Base-by-base conservation (phyloP, 2,888 invertebrate genomes). In the Holacanthella duospinosa region DNA sequence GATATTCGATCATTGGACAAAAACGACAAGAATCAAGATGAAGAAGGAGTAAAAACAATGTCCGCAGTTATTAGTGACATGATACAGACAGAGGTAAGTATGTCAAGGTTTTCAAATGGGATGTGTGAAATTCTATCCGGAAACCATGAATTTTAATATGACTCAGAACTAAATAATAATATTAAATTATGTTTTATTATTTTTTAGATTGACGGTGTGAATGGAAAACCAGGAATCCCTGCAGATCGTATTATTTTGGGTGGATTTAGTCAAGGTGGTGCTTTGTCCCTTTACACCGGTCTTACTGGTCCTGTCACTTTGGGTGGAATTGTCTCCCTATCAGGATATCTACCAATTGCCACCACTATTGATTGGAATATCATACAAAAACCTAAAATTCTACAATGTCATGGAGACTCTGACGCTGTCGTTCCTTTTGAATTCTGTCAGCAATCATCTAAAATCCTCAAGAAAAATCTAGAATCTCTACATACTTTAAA, bases 231-330 rank as follows among this genome's bases (percentile, higher is more conserved):
- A 6, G 95, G 95, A 12, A 90, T 96, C 75, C 84, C 89, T 55
- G 81, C 90, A 16, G 84, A 86, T 73, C 84, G 90, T 65, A 91
- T 97, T 73, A 78, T 94, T 55, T 71, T 97, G 54, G 96, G 96
- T 59, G 97, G 97, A 21, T 97, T 97, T 79, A 95, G 95, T 63
- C 95, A 96, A 82, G 97, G 97, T 56, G 97, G 96, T 4, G 93
- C 96, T 2, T 80, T 99, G 68, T 95, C 97, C 1, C 80, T 99
- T n/a, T 93, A 91, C 77, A 88, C 95, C 63, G 93, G 92, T 19
- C 81, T 97, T 59, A 90, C 89, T 53, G 90, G 84, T 76, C 82
- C 86, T 19, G 84, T 89, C 76, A 85, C 84, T 48, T 77, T 99
- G 66, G 99, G 87, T 57, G 97, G 96, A 58, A 85, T 96, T 27